phyloP scores from a whole-genome alignment of 2,113 vertebrate species.

The Nansenia antarctica region DNA sequence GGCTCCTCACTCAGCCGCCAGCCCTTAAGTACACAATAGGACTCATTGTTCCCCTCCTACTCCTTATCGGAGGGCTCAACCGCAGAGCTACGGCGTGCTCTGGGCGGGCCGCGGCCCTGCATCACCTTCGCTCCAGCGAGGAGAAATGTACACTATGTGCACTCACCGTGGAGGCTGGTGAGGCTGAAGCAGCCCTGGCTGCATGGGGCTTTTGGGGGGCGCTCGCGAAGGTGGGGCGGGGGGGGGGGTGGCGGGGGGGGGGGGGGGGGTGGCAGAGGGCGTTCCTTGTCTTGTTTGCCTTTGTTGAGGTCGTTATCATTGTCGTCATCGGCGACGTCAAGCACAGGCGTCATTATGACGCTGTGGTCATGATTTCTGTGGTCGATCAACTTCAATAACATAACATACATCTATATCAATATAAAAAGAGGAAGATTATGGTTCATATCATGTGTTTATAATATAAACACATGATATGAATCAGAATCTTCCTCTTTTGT shows the following conservation, averaged over 20 bases:
- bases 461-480: too few relatives aligned
- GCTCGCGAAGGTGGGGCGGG: too few relatives aligned
- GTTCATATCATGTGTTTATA: too few relatives aligned
- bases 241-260: not conserved
- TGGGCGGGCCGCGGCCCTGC: conserved; percentile 18
- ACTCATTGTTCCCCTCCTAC: conserved; percentile 39
- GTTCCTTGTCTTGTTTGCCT: not conserved
- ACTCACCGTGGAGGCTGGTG: conserved; percentile 22
- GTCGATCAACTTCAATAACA: too few relatives aligned
- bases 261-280: not conserved
- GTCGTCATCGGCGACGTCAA: not conserved
- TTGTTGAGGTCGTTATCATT: not conserved
- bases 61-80: conserved; percentile 23
- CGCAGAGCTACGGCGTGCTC: not conserved
- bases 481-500: too few relatives aligned
- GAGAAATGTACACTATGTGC: conserved; percentile 40
- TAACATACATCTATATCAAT: too few relatives aligned
- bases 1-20: conserved; percentile 41
- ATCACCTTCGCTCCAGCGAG: not conserved
- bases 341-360: not conserved
- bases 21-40: conserved; percentile 43
- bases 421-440: too few relatives aligned
- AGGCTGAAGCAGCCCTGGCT: conserved; percentile 9
- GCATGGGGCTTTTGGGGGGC: too few relatives aligned
- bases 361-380: too few relatives aligned